These are phyloP conservation scores for Drosophila hamatofila DNA, from an alignment of 2,888 invertebrate species.

Conservation along the genomic window DNA sequence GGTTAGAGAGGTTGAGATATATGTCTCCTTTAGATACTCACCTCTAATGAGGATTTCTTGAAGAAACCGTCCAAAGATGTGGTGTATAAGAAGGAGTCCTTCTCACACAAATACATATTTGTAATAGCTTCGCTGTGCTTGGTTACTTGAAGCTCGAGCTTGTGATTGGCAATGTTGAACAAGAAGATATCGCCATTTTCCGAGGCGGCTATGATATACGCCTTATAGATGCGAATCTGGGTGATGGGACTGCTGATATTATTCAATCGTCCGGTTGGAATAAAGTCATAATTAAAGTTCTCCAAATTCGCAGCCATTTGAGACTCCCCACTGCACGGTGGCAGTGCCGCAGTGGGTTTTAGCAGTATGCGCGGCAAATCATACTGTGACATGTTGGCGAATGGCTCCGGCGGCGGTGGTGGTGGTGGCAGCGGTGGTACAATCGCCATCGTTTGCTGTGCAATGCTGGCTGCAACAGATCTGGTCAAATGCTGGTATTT, in stretches of 20 bases:
- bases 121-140: conserved; percentile 84
- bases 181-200: conserved; percentile 84
- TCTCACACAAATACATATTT: conserved; percentile 76
- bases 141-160: conserved; percentile 78
- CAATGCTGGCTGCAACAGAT: conserved; percentile 1
- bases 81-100: conserved; percentile 78
- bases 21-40: conserved; percentile 41
- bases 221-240: conserved; percentile 78
- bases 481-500: conserved; percentile 32
- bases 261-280: conserved; percentile 70
- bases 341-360: conserved; percentile 7
- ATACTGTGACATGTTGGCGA: conserved; percentile 36
- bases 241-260: conserved; percentile 79
- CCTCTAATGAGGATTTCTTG: conserved; percentile 83
- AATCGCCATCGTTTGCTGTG: conserved; percentile 42
- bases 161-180: conserved; percentile 77
- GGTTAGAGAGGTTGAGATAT: not conserved
- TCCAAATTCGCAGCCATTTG: not conserved
- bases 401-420: conserved; percentile 58
- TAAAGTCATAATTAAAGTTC: conserved; percentile 32
- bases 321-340: not conserved
- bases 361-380: conserved; percentile 39
- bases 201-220: conserved; percentile 82
- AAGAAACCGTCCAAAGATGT: conserved; percentile 84
- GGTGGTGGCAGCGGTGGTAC: conserved; percentile 68